A percentile compares a stretch with the other conserved stretches of the same genome.
Evolutionary conservation across 2,797 vertebrate genomes (phyloP).

Genomic region (Anas acuta): DNA sequence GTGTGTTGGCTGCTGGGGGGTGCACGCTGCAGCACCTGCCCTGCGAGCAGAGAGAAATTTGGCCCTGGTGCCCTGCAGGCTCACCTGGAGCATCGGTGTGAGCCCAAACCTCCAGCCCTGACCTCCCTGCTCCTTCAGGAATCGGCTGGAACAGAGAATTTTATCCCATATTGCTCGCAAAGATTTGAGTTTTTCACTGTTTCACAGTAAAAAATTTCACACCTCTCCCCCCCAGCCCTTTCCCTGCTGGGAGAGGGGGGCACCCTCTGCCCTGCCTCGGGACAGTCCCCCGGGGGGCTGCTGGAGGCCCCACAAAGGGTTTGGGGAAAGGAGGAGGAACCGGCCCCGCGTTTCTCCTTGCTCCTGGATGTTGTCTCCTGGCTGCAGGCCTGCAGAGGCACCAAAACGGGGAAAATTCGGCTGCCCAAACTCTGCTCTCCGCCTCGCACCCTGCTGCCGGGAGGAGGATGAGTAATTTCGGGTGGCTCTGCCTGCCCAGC

Average conservation of each 20-base stretch:
- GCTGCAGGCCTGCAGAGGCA: not conserved
- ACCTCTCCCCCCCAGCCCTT: not conserved
- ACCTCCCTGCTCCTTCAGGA: not conserved
- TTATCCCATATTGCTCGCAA: not conserved
- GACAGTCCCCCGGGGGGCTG: fast-evolving
- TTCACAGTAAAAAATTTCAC: too few species aligned
- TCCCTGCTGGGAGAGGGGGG: too few species aligned
- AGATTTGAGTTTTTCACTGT: not conserved
- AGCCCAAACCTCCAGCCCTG: not conserved
- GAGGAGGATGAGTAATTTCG: fast-evolving
- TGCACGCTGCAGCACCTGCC: fast-evolving
- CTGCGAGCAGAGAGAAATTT: fast-evolving
- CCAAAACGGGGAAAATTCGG: fast-evolving
- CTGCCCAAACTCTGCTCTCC: not conserved
- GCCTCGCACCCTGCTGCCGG: fast-evolving
- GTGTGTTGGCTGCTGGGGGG: not conserved
- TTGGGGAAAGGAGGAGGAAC: not conserved
- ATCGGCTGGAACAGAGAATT: not conserved
- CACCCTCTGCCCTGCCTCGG: not conserved
- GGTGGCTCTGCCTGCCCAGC: fast-evolving
- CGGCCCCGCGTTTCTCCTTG: fast-evolving
- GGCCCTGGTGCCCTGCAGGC: not conserved
- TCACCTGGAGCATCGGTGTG: not conserved
- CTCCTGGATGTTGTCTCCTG: fast-evolving
- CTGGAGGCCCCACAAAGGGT: not conserved